Percentiles rank a stretch among this genome's conserved stretches.
Conservation (phyloP, 53 echinoderm and acorn worm species). For the Mesocentrotus franciscanus region DNA sequence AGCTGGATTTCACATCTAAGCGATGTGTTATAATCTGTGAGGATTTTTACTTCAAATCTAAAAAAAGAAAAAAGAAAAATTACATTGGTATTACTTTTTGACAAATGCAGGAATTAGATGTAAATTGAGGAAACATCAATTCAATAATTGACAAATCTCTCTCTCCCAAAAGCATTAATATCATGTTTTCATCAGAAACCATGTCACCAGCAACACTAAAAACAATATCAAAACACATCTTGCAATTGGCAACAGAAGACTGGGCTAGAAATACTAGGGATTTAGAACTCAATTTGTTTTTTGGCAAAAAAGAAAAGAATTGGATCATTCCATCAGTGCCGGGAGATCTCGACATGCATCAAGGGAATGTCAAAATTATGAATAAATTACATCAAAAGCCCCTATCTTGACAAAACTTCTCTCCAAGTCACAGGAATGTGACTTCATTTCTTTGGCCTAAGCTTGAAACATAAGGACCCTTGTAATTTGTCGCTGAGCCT, state of each 20-base stretch:
- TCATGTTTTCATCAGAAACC: not conserved
- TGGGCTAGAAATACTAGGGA: not conserved
- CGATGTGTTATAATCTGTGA: not conserved
- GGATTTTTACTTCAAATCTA: not conserved
- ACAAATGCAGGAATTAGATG: not conserved
- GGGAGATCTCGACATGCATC: not conserved
- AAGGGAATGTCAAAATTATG: constrained; percentile 35
- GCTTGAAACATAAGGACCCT: constrained; percentile 57
- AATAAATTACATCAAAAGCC: constrained; percentile 44
- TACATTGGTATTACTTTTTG: not conserved
- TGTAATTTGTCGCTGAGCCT: constrained; percentile 49
- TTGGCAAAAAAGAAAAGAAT: not conserved
- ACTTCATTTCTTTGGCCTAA: not conserved
- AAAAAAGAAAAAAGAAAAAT: not conserved
- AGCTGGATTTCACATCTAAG: not conserved
- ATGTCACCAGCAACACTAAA: not conserved
- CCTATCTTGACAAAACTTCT: constrained; percentile 17
- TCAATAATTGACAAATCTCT: not conserved
- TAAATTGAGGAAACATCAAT: not conserved
- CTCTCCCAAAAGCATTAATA: no score
- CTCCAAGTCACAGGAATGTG: not conserved
- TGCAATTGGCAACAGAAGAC: not conserved
- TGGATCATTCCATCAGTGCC: not conserved
- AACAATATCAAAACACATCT: not conserved
- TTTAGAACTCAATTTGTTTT: constrained; percentile 13